Evolutionary conservation across 2,797 vertebrate species (phyloP), one percentile per base, ranked within the genome.

Genomic region (Trachurus trachurus): DNA sequence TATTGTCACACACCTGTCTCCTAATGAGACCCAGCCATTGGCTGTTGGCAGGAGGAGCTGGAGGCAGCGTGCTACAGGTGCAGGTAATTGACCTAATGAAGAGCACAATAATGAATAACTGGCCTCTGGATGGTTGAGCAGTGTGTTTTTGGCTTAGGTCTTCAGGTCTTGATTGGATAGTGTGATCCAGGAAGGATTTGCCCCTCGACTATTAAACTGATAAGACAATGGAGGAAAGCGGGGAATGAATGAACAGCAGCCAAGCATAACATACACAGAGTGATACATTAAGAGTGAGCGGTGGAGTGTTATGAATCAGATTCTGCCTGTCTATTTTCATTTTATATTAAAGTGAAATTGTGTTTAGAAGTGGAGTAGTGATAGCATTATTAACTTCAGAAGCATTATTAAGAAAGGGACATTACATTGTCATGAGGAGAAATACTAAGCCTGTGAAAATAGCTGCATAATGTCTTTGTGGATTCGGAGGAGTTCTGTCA

Each of bases 51-150:
- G 37, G 22, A 31, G 44, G 7, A 76, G 59, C 59, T 52, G 40
- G 39, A 73, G 53, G 74, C 70, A 50, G 70, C n/a, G 15, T 13
- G 54, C 60, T 74, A 74, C 60, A 82, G 70, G 74, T 70, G 70
- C 60, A 66, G 70, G 54, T 82, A 34, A 68, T 34, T 49, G n/a
- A 60, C 44, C 68, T 67, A 21, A 72, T 67, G 40, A 67, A 40
- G 21, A 49, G 21, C 21, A 58, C 31, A 50, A 50, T 45, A 50
- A 50, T 45, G 62, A 76, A 42, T 22, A 66, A 61, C 19, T 60
- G 44, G 37, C 60, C 45, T 44, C 42, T 59, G 26, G 76, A 52
- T 57, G 21, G 45, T 42, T 19, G 26, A 58, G 19, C 34, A 63
- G 3, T 29, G 12, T 0, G 29, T 49, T 59, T 64, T 45, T 17